phyloP scores from a whole-genome alignment of 2,888 invertebrate species.

The Parnassius glacialis region DNA sequence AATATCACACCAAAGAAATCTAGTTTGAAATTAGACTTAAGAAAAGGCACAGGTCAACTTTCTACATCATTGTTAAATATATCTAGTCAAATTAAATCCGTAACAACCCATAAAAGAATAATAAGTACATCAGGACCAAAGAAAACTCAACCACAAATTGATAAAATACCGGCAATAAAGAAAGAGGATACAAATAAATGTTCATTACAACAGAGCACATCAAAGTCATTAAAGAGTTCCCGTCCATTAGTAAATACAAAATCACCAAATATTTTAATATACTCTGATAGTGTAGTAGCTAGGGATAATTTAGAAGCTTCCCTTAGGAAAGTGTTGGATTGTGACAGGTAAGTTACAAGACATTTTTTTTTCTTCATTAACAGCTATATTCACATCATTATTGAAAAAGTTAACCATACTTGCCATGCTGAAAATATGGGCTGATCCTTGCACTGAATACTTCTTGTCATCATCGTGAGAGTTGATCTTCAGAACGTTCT shows the following conservation, averaged over 20 bases:
- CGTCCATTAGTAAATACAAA: conserved; percentile 82
- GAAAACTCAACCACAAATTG: conserved; percentile 55
- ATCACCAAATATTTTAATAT: conserved; percentile 90
- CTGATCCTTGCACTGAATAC: no score
- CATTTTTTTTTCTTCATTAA: no score
- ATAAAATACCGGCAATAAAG: conserved; percentile 51
- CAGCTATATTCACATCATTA: no score
- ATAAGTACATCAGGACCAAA: conserved; percentile 72
- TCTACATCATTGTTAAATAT: conserved; percentile 71
- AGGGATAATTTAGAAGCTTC: conserved; percentile 87
- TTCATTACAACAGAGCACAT: conserved; percentile 53
- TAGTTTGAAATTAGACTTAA: conserved; percentile 69
- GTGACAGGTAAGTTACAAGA: conserved; percentile 81
- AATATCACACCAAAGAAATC: conserved; percentile 75
- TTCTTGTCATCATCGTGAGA: no score
- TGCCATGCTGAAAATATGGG: no score
- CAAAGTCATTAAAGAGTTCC: conserved; percentile 69
- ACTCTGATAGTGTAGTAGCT: conserved; percentile 88
- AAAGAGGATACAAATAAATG: conserved; percentile 46
- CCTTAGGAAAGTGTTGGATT: conserved; percentile 84
- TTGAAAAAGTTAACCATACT: no score
- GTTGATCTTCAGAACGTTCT: no score
- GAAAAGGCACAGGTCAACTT: conserved; percentile 69
- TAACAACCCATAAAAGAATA: conserved; percentile 73
- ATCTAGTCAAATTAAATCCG: conserved; percentile 76